phyloP scores from a whole-genome alignment of 2,888 invertebrate species.

The Rosalia funebris region DNA sequence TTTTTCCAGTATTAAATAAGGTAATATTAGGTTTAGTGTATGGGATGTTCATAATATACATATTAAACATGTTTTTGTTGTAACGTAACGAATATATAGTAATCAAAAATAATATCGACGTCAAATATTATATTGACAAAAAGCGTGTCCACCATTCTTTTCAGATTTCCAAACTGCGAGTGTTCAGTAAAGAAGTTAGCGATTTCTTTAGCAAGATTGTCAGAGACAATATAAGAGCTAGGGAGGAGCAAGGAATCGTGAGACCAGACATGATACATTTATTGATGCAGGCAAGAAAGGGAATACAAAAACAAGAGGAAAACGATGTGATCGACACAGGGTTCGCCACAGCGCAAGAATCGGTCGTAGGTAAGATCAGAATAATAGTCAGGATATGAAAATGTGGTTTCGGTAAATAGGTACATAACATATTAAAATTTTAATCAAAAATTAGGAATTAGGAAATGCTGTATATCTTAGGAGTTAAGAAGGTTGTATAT shows the following conservation, averaged over 20 bases:
- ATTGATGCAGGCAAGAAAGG: constrained; percentile 64
- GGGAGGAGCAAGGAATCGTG: constrained; percentile 64
- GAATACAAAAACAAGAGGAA: constrained; percentile 38
- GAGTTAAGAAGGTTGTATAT: too few relatives aligned
- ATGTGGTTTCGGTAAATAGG: too few relatives aligned
- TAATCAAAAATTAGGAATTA: too few relatives aligned
- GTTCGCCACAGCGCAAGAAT: constrained; percentile 49
- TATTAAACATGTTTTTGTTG: too few relatives aligned
- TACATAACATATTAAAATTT: too few relatives aligned
- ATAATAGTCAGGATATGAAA: too few relatives aligned
- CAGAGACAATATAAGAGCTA: constrained; percentile 61
- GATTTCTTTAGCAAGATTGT: constrained; percentile 42
- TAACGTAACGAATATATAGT: too few relatives aligned
- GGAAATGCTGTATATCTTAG: too few relatives aligned
- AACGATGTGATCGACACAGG: constrained; percentile 41
- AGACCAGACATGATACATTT: constrained; percentile 71
- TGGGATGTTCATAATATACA: too few relatives aligned
- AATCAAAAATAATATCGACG: too few relatives aligned
- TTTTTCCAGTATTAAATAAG: background rate
- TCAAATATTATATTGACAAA: too few relatives aligned
- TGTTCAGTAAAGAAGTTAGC: background rate
- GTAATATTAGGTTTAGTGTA: background rate
- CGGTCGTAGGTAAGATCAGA: constrained; percentile 35
- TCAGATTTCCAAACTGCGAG: background rate
- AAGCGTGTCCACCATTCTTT: background rate